Conservation (phyloP, 2,797 vertebrate species). For the Darevskia mixta region DNA sequence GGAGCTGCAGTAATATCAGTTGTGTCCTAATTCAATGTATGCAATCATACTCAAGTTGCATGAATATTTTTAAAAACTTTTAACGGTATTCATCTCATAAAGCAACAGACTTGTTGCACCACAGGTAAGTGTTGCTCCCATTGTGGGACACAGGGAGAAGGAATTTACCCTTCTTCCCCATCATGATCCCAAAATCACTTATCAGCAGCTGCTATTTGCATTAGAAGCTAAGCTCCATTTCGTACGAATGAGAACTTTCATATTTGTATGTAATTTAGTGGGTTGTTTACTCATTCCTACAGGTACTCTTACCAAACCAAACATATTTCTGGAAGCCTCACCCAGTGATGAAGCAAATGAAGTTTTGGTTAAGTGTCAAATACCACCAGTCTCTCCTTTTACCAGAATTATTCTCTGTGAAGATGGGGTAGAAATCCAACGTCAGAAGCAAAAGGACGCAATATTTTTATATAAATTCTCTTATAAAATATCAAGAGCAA, state of each 20-base stretch:
- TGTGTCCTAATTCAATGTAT: no score
- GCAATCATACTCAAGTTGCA: no score
- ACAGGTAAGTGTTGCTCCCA: no score
- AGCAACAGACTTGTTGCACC: no score
- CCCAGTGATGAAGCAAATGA: background rate
- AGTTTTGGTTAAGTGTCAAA: background rate
- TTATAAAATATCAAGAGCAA: background rate
- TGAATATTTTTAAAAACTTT: no score
- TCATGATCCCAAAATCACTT: background rate
- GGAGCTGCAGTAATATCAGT: no score
- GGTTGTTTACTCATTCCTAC: background rate
- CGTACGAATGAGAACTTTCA: no score
- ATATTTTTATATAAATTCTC: background rate
- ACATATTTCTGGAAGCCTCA: background rate
- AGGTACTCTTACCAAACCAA: background rate
- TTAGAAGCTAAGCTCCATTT: no score
- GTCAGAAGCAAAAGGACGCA: background rate
- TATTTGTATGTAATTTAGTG: background rate
- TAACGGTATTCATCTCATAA: no score
- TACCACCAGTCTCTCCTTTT: background rate
- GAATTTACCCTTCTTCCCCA: no score
- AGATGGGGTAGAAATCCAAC: background rate
- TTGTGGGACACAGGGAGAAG: no score
- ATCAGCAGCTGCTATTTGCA: no score
- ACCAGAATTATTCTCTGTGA: background rate